A percentile compares a stretch with the other conserved stretches of the same genome.
Conservation (phyloP, 35 echinoderm and acorn worm species). For the Lytechinus pictus region DNA sequence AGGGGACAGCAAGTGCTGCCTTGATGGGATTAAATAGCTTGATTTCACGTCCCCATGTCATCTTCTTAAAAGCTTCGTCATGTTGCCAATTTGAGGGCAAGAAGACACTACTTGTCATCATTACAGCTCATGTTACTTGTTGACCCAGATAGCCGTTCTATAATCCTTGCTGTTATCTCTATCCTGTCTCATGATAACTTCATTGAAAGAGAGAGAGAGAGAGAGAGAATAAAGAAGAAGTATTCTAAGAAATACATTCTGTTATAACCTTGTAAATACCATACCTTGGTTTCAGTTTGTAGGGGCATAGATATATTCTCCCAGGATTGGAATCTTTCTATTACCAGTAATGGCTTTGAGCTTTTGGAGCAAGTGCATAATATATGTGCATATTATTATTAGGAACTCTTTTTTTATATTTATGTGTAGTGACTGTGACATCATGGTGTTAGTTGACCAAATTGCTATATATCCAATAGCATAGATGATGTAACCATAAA, state of each 20-base stretch:
- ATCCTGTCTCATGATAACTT: neutral
- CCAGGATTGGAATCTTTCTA: too few species aligned
- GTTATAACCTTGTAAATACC: neutral
- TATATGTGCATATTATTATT: too few species aligned
- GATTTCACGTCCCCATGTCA: constrained; percentile 9
- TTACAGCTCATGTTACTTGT: neutral
- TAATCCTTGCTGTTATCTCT: neutral
- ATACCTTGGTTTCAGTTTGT: neutral
- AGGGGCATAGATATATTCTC: too few species aligned
- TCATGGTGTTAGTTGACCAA: too few species aligned
- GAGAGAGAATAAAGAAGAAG: neutral
- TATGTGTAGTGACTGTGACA: too few species aligned
- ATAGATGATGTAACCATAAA: too few species aligned
- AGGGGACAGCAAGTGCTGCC: neutral
- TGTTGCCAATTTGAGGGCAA: neutral
- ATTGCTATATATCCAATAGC: too few species aligned
- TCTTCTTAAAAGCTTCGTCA: constrained; percentile 28
- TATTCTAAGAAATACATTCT: neutral
- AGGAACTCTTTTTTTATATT: too few species aligned
- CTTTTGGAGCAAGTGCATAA: too few species aligned
- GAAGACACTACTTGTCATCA: constrained; percentile 7
- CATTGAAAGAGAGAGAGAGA: neutral
- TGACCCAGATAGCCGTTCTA: neutral
- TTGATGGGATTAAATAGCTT: constrained; percentile 31
- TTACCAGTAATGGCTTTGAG: too few species aligned